Evolutionary conservation across 2,113 vertebrate species (phyloP), one percentile per base, ranked within the genome.

Genomic region (Suncus etruscus): DNA sequence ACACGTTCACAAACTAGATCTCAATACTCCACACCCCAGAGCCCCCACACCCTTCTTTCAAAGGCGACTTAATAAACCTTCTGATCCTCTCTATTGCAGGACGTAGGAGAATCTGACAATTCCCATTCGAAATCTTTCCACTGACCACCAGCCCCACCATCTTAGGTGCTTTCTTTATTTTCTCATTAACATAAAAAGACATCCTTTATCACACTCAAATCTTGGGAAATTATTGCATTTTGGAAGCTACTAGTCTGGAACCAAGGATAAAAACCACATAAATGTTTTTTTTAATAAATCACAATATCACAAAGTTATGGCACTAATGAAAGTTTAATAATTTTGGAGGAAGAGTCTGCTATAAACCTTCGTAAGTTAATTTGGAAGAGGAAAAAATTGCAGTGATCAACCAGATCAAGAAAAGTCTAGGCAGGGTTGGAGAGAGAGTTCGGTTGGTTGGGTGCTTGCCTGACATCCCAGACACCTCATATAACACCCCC

Each of bases 321-420:
- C 9, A 1, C 61, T 87, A 68, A 50, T 51, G 16, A 32, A 69
- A 79, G 31, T 90, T 18, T 24, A 69, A 47, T 11, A 85, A 29
- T 50, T 77, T 89, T 76, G 31, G 29, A 31, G 10, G 48, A 24
- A 68, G 32, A 89, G 70, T 27, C 20, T 54, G 47, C 61, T 25
- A 86, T 86, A 89, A 92, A 47, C 6, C 75, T 58, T 74, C 61
- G 27, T 39, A 75, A 75, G 11, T 58, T 87, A 31, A 68, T 32
- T 48, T 75, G 69, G 29, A 81, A 86, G 70, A 8, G 63, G 51
- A 65, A n/a, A 66, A 45, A 86, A 81, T 14, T 12, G 54, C 14
- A 15, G 54, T 54, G 11, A 54, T 14, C 54, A 11, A 54, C 54
- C 54, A 54, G 54, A 12, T 54, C 54, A 12, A 54, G 12, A 54